Conservation (phyloP, 2,888 invertebrate genomes). For the Notocelia uddmanniana region DNA sequence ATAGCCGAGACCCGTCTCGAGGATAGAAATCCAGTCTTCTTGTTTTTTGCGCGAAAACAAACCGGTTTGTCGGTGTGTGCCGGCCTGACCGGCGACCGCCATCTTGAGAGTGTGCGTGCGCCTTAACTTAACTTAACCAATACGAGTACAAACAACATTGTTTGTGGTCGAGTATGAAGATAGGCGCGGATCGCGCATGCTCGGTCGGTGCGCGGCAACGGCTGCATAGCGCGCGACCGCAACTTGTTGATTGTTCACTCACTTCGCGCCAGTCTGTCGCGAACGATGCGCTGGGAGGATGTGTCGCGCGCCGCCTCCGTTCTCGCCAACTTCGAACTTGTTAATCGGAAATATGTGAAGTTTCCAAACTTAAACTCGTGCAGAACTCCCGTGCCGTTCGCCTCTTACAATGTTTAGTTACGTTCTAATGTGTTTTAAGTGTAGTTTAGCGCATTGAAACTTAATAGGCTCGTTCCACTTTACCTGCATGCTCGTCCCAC, state of each 20-base stretch:
- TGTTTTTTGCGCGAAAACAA: constrained; percentile 81
- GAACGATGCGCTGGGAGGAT: constrained; percentile 80
- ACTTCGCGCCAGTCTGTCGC: constrained; percentile 78
- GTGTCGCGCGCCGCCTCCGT: constrained; percentile 69
- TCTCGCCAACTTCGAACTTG: constrained; percentile 79
- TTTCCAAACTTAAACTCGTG: constrained; percentile 73
- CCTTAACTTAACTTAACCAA: constrained; percentile 6
- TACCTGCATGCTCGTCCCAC: constrained; percentile 84
- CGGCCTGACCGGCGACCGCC: constrained; percentile 53
- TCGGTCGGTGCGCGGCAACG: constrained; percentile 68
- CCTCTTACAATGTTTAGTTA: constrained; percentile 68
- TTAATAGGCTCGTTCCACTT: constrained; percentile 76
- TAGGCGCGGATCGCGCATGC: constrained; percentile 79
- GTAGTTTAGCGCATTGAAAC: constrained; percentile 82
- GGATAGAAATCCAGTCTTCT: constrained; percentile 63
- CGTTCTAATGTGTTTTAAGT: constrained; percentile 65
- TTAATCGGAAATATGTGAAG: constrained; percentile 84
- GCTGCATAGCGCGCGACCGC: constrained; percentile 74
- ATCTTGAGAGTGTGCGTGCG: constrained; percentile 33
- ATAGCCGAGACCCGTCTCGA: constrained; percentile 52
- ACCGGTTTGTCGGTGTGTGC: constrained; percentile 72
- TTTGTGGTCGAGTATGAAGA: constrained; percentile 69
- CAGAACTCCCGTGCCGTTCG: constrained; percentile 67
- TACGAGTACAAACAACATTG: constrained; percentile 53
- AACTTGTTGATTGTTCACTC: constrained; percentile 84